Percentiles rank a stretch among this genome's conserved stretches.
Conservation (phyloP, 2,888 invertebrate species). For the Beris morrisii region DNA sequence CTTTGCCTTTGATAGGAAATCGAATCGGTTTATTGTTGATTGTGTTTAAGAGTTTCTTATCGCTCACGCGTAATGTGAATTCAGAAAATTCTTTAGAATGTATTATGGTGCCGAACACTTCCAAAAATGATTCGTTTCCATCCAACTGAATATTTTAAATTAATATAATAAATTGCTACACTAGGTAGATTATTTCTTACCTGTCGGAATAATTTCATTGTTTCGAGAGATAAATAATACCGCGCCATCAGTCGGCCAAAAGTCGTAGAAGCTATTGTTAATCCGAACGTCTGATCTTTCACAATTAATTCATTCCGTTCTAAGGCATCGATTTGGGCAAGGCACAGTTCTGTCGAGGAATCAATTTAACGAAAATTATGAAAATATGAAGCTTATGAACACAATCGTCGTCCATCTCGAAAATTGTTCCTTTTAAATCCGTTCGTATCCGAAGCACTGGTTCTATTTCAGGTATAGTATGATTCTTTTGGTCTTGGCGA, state of each 20-base stretch:
- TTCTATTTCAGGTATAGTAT: no score
- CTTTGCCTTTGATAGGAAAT: slow-evolving; percentile 71
- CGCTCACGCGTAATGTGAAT: slow-evolving; percentile 68
- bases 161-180: background rate
- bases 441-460: no score
- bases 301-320: slow-evolving; percentile 65
- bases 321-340: slow-evolving; percentile 69
- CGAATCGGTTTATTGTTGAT: slow-evolving; percentile 69
- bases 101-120: slow-evolving; percentile 61
- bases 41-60: slow-evolving; percentile 68
- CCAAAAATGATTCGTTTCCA: slow-evolving; percentile 62
- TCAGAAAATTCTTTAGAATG: slow-evolving; percentile 70
- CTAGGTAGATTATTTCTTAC: slow-evolving; percentile 44
- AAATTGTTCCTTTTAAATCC: no score
- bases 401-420: no score
- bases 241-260: slow-evolving; percentile 72
- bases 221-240: slow-evolving; percentile 69
- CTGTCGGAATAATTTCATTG: slow-evolving; percentile 72
- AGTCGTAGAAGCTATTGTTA: slow-evolving; percentile 64
- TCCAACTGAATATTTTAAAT: slow-evolving; percentile 56
- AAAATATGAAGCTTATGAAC: no score
- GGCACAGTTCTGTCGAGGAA: slow-evolving; percentile 65
- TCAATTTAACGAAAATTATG: no score
- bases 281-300: slow-evolving; percentile 61
- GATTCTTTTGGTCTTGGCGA: no score